Base-by-base conservation (phyloP, 1,140 invertebrate species). In the Cotesia glomerata region DNA sequence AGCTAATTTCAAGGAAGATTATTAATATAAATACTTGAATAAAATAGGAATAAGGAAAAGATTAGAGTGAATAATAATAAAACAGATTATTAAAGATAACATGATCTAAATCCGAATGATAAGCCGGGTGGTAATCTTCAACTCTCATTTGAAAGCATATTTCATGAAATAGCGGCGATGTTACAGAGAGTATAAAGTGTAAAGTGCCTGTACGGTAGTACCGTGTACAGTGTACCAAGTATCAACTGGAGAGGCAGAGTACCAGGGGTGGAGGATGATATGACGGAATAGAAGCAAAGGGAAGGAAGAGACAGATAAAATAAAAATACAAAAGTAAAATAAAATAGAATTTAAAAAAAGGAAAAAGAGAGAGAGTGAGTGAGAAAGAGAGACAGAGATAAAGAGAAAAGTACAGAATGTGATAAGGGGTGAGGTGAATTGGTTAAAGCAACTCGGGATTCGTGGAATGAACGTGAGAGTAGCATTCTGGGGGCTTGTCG, bases 71-170 rank as follows among this genome's bases (percentile, higher is more conserved):
- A 51, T 13, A 26, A 16, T 9, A n/a, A 67, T 18, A 16, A 18
- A 67, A 67, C 14, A 34, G 13, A 64, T 35, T n/a, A 32, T 18
- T 49, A 16, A 34, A 36, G 32, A 49, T 34, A 35, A 26, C 56
- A 78, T 74, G 68, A 79, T 74, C 70, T 73, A 80, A 79, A 81
- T 81, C 75, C 76, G 34, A 35, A 49, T 76, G 69, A 70, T 81
- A 81, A 81, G 76, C 76, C 67, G 73, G 72, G 76, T 75, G 61
- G 75, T 80, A 79, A 81, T 81, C 79, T 82, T 79, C 69, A 74
- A 66, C 72, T 79, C 66, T 80, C 77, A 72, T 79, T 78, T 80
- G 75, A 81, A 78, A 80, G 65, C 77, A 79, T 81, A 81, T 80
- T 80, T 79, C 76, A 72, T 71, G 45, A 76, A 79, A 78, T 75